Base-by-base conservation (phyloP, 2,888 invertebrate species). In the Lepetodrilus schrolli region DNA sequence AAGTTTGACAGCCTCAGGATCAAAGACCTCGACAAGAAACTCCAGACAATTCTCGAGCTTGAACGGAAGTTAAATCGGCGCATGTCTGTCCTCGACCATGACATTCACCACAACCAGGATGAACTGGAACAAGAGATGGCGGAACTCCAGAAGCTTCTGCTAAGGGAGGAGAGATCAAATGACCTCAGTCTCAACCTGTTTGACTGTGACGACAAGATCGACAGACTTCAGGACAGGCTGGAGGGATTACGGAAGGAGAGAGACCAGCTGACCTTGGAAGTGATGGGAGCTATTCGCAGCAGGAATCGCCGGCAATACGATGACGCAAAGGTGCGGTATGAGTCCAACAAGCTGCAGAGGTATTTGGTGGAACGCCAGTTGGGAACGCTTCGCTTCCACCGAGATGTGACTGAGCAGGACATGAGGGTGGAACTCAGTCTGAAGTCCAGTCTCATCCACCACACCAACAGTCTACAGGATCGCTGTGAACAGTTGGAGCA, bases 401-500 rank as follows among this genome's bases (percentile, higher is more conserved):
- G 83, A 34, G 76, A 82, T 43, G 47, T 87, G 2, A 66, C 78
- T 17, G 76, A 83, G 17, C 80, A 81, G 8, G 87, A 87, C 66
- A 75, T 83, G 76, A 76, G 77, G 10, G 75, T 85, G 26, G 87
- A 87, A 74, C 78, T 85, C 1, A 80, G 84, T 30, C 76, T 84
- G 2, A 84, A 85, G 30, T 77, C 85, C 4, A 82, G 80, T 30
- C 76, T 86, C 17, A 84, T 87, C 34, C 81, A 80, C 47, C 80
- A 78, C 58, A 86, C 85, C 30, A 86, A 87, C 68, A 84, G 84
- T 51, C 81, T 85, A 0, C 87, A 87, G 69, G 86, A 86, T 66
- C 79, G 80, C 5, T 86, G 86, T 66, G 86, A 86, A 70, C 82
- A 81, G 17, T 75, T 86, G 7, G 87, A 87, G 58, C 70, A 82